Evolutionary conservation across 2,797 vertebrate genomes (phyloP).

Genomic region (Sphaeramia orbicularis): DNA sequence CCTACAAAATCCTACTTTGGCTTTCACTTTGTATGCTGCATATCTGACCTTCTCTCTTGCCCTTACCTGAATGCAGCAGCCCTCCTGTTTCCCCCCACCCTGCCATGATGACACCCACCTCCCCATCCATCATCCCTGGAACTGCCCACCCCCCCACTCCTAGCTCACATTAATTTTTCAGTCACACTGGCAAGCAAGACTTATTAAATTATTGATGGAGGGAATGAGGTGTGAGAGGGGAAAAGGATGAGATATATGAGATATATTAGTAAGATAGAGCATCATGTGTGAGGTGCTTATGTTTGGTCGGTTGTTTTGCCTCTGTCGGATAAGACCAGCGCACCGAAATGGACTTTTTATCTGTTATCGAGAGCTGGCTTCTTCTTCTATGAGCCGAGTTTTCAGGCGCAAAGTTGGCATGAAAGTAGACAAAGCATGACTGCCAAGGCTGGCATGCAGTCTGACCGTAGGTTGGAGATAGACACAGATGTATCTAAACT

Average conservation of each 20-base stretch:
- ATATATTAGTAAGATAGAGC: constrained; percentile 46
- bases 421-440: too few relatives aligned
- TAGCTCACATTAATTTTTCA: constrained; percentile 73
- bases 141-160: constrained; percentile 27
- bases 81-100: constrained; percentile 2
- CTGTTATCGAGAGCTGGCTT: neutral
- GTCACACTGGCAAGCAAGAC: constrained; percentile 67
- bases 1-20: constrained; percentile 1
- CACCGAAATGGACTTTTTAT: neutral
- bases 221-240: constrained; percentile 49
- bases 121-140: constrained; percentile 50
- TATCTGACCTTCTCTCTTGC: constrained; percentile 8
- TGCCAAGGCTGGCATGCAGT: too few relatives aligned
- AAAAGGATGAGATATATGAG: constrained; percentile 43
- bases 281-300: constrained; percentile 9
- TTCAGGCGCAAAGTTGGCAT: too few relatives aligned
- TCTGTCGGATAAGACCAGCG: neutral
- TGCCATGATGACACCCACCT: constrained; percentile 44
- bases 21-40: neutral
- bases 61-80: constrained; percentile 26
- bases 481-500: constrained; percentile 2
- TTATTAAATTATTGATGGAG: constrained; percentile 75
- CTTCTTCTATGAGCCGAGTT: too few relatives aligned
- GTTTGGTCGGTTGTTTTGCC: too few relatives aligned
- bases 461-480: too few relatives aligned